These are phyloP conservation scores for Oceanodroma leucorhoa DNA, from an alignment of 2,797 vertebrate genomes.

Conservation along the genomic window DNA sequence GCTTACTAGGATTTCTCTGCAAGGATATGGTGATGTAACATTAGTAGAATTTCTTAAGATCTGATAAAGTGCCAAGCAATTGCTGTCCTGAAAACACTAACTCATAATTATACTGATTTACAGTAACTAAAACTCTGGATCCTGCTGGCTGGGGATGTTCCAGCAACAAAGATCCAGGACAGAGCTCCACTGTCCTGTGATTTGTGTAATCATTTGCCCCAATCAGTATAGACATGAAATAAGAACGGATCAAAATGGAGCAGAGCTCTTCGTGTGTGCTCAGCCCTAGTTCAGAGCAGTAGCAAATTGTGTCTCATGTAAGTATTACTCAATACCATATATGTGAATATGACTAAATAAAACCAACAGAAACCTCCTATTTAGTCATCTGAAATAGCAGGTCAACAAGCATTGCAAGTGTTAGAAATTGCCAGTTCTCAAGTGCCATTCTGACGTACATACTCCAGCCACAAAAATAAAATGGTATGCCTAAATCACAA, in stretches of 20 bases:
- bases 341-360: not conserved
- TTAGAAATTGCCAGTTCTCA: not conserved
- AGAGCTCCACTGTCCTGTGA: not conserved
- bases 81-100: not conserved
- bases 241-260: not conserved
- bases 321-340: not conserved
- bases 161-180: not conserved
- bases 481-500: not conserved
- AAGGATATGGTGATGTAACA: accelerated
- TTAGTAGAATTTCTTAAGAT: not conserved
- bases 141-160: not conserved
- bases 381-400: not conserved
- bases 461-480: not conserved
- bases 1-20: not conserved
- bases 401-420: not conserved
- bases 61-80: not conserved
- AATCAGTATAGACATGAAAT: not conserved
- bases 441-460: not conserved
- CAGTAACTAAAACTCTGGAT: not conserved
- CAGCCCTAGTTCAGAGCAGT: not conserved
- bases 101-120: not conserved
- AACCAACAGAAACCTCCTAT: not conserved
- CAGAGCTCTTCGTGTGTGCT: not conserved
- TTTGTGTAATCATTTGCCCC: not conserved
- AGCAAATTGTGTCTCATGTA: not conserved